These are phyloP conservation scores for Bos indicus DNA, from an alignment of 2,113 vertebrate species.

Conservation along the genomic window DNA sequence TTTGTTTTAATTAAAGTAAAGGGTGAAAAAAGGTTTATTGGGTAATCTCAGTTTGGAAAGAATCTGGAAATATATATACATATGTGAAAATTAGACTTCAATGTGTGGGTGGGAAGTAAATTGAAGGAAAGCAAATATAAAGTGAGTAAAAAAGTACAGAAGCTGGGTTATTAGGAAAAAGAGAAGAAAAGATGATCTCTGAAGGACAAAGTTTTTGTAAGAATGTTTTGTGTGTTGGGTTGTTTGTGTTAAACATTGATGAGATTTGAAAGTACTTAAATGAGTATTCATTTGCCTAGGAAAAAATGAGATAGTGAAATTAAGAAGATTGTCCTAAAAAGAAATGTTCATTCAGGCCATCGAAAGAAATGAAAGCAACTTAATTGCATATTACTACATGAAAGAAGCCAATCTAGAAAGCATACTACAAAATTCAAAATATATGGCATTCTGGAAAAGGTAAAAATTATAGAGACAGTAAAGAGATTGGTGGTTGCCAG, in stretches of 20 bases:
- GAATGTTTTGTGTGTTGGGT: background rate
- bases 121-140: background rate
- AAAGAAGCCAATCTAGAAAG: background rate
- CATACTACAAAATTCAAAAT: background rate
- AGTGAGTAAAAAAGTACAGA: background rate
- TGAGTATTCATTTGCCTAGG: background rate
- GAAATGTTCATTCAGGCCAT: background rate
- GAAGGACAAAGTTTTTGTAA: background rate
- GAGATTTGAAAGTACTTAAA: background rate
- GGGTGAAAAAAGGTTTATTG: background rate
- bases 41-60: background rate
- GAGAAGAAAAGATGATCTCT: background rate
- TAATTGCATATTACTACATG: background rate
- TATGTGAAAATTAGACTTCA: background rate
- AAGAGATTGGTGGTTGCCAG: background rate
- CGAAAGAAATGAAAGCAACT: background rate
- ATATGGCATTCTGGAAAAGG: background rate
- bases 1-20: background rate
- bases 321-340: background rate
- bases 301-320: background rate
- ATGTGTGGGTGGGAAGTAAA: background rate
- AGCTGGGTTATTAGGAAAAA: background rate
- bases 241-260: background rate
- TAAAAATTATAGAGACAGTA: background rate
- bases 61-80: background rate